Percentiles rank a stretch among this genome's conserved stretches.
Conservation (phyloP, 2,113 vertebrate genomes). For the Nycticryphes semicollaris region DNA sequence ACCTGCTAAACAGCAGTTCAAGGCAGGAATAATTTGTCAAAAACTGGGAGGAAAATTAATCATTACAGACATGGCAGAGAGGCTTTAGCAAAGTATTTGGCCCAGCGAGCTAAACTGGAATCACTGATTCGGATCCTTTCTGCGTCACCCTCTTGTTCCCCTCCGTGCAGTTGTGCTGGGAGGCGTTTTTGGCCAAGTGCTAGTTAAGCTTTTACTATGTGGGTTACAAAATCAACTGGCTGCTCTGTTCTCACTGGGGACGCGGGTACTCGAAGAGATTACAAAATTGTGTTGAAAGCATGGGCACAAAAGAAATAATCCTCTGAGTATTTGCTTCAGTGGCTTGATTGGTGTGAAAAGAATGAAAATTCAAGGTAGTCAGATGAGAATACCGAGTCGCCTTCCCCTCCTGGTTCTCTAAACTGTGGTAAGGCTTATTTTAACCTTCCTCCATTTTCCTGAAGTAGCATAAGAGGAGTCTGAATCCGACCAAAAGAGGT, state of each 20-base stretch:
- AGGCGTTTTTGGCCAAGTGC: constrained; percentile 7
- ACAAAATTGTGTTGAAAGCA: constrained; percentile 67
- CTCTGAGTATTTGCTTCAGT: constrained; percentile 67
- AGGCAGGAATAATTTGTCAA: constrained; percentile 56
- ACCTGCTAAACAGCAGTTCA: constrained; percentile 50
- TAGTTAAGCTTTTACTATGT: constrained; percentile 50
- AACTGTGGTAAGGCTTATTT: not conserved
- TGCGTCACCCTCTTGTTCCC: not conserved
- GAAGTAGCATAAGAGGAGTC: not conserved
- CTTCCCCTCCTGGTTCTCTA: not conserved
- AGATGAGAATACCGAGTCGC: not conserved
- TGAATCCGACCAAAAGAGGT: not conserved
- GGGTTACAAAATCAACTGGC: constrained; percentile 58
- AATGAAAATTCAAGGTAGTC: constrained; percentile 55
- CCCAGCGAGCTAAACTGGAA: not conserved
- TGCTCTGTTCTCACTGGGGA: constrained; percentile 54
- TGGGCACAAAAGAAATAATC: constrained; percentile 53
- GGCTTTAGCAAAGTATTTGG: not conserved
- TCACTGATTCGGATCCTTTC: not conserved
- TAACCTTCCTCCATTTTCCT: not conserved
- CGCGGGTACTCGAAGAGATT: constrained; percentile 51
- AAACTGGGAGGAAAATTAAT: constrained; percentile 55
- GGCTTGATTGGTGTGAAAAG: constrained; percentile 67
- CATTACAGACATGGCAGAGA: not conserved
- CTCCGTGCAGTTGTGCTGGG: not conserved